Evolutionary conservation across 2,797 vertebrate genomes (phyloP).

Genomic region (Siniperca undulata): DNA sequence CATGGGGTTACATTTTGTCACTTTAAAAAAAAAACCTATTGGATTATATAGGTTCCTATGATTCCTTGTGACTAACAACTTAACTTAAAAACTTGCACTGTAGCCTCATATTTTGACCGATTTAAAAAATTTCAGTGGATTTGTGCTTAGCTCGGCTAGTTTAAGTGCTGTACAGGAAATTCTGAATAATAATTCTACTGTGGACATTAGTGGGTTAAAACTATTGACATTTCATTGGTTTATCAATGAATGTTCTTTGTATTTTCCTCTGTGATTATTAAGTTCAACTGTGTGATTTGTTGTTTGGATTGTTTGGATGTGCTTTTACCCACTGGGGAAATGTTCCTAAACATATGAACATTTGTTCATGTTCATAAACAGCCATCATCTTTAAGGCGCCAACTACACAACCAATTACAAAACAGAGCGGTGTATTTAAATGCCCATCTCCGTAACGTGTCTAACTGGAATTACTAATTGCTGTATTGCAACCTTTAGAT

Average conservation of each 20-base stretch:
- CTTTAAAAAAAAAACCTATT: too few relatives aligned
- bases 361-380: too few relatives aligned
- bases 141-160: too few relatives aligned
- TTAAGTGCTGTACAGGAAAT: too few relatives aligned
- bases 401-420: neutral
- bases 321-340: neutral
- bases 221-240: neutral
- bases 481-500: neutral
- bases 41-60: too few relatives aligned
- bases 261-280: neutral
- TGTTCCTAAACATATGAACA: neutral
- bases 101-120: too few relatives aligned
- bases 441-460: neutral
- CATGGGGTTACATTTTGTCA: too few relatives aligned
- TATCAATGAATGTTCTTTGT: neutral
- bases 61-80: too few relatives aligned
- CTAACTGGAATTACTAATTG: neutral
- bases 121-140: too few relatives aligned
- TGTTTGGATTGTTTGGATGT: neutral
- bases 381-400: neutral
- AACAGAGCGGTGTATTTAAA: neutral
- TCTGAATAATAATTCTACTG: too few relatives aligned
- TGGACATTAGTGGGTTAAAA: neutral
- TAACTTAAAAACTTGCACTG: too few relatives aligned
- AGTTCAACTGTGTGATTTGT: slow-evolving; percentile 1